Evolutionary conservation across 2,888 invertebrate species (phyloP).

Genomic region (Microctonus aethiopoides): DNA sequence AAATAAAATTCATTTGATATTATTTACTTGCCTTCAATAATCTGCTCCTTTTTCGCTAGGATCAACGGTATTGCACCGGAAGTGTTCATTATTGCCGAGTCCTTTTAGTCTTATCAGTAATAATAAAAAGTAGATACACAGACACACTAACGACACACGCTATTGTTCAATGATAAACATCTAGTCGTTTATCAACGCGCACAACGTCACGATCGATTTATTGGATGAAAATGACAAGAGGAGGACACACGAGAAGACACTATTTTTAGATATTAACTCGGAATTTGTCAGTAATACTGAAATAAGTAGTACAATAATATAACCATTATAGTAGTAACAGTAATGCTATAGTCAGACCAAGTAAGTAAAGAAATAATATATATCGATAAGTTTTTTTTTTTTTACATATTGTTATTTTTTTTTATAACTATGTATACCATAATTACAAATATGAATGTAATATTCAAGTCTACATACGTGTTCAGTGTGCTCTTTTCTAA

Average conservation of each 20-base stretch:
- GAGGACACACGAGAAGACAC: background rate
- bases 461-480: background rate
- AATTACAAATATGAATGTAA: background rate
- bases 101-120: conserved; percentile 11
- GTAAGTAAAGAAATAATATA: background rate
- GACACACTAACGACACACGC: conserved; percentile 11
- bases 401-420: background rate
- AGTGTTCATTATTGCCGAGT: conserved; percentile 52
- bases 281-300: background rate
- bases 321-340: background rate
- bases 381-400: background rate
- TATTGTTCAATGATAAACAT: conserved; percentile 25
- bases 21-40: conserved; percentile 58
- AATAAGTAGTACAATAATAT: conserved; percentile 5
- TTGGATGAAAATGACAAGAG: conserved; percentile 7
- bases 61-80: conserved; percentile 62
- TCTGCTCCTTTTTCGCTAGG: conserved; percentile 58
- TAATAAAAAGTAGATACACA: background rate
- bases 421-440: background rate
- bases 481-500: background rate
- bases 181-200: background rate
- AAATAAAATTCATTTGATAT: background rate
- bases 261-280: conserved; percentile 2
- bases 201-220: conserved; percentile 28
- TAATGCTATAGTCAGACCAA: conserved; percentile 10